phyloP scores from a whole-genome alignment of 2,113 vertebrate species.

The Ascaphus truei region DNA sequence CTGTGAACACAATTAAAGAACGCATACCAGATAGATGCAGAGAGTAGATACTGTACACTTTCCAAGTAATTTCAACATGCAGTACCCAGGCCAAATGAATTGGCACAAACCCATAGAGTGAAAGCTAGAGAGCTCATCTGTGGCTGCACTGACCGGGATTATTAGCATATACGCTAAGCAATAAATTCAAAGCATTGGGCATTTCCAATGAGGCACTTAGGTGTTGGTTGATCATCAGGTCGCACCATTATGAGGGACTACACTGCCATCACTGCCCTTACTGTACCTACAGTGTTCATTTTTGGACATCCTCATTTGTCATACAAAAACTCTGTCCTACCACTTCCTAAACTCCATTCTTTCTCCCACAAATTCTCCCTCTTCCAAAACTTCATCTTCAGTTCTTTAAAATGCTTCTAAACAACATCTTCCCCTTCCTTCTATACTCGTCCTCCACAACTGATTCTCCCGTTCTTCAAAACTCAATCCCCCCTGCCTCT shows the following conservation, averaged over 20 bases:
- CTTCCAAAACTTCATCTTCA: too few relatives aligned
- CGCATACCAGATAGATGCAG: background rate
- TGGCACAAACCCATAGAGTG: slow-evolving; percentile 12
- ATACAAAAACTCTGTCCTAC: too few relatives aligned
- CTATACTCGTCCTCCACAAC: too few relatives aligned
- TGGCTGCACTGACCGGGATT: slow-evolving; percentile 3
- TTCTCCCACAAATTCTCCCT: too few relatives aligned
- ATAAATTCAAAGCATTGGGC: background rate
- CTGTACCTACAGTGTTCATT: too few relatives aligned
- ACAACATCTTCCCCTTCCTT: too few relatives aligned
- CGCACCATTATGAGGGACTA: background rate
- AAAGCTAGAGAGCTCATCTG: slow-evolving; percentile 18
- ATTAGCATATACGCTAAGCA: slow-evolving; percentile 7
- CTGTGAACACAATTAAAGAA: background rate
- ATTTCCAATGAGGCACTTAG: background rate
- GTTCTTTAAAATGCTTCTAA: too few relatives aligned
- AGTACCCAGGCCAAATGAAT: slow-evolving; percentile 21
- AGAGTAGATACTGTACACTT: slow-evolving; percentile 11
- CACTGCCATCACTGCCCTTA: background rate
- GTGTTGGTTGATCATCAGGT: background rate
- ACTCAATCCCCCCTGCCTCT: too few relatives aligned
- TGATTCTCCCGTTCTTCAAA: too few relatives aligned
- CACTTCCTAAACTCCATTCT: too few relatives aligned
- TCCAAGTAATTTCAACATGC: slow-evolving; percentile 20
- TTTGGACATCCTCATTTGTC: too few relatives aligned